Evolutionary conservation across 2,888 invertebrate species (phyloP), one percentile per base, ranked within the genome.

Genomic region (Drosophila picticornis): DNA sequence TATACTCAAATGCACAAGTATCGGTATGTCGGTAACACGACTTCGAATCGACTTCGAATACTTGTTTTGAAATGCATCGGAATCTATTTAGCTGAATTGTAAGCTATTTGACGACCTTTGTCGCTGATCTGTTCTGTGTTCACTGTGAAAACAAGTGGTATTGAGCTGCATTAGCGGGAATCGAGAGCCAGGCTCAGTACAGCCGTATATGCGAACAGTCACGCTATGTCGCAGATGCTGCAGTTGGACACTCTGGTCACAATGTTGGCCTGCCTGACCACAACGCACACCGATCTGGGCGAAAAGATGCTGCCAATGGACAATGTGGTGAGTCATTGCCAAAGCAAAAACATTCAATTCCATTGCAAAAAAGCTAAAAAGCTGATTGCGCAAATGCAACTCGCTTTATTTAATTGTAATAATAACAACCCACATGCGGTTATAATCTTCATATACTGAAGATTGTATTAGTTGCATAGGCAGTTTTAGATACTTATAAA

Each of bases 191-290:
- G 58, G 58, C 56, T 80, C 53, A 71, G 79, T 72, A 29, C 63
- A 61, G 43, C 29, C 50, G 55, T 16, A 43, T 10, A 52, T 38
- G 56, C 55, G 40, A 73, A 55, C 62, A 43, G 55, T 27, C 16
- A 43, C 43, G 50, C 25, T 25, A 88, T 90, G 84, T 84, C 84
- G 59, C 77, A 81, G 73, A 64, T 74, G 58, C 55, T 87, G 43
- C 87, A 90, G 52, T 66, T 87, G 55, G 87, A 87, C 27, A 59
- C 89, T 10, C n/a, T 87, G 70, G 88, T 87, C 61, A 87, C 90
- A 34, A 89, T 90, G 76, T 56, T 87, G 87, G 84, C 87, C 29
- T 87, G 87, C 57, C 72, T 87, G 0, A 72, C 82, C 29, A 87
- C 84, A 46, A 87, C 87, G 25, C 87, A 81, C n/a, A 77, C 7